A percentile compares a stretch with the other conserved stretches of the same genome.
Conservation (phyloP, 1,140 invertebrate genomes). For the Gerris buenoi region DNA sequence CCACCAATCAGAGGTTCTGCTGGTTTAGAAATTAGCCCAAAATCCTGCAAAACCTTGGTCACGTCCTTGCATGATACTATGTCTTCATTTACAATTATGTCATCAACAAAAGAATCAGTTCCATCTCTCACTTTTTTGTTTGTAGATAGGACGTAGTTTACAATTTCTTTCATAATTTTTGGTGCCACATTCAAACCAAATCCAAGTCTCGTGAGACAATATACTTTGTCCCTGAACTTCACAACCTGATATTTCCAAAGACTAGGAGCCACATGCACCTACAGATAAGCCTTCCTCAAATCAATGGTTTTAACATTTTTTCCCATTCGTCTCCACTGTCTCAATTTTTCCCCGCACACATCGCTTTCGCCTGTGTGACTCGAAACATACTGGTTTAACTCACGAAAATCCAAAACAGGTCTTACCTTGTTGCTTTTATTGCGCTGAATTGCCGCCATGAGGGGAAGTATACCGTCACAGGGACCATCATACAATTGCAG, state of each 20-base stretch:
- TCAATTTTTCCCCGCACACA: neutral
- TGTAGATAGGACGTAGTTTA: neutral
- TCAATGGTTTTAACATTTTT: neutral
- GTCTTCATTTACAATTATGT: neutral
- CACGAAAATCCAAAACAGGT: neutral
- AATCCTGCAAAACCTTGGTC: neutral
- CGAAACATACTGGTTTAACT: slow-evolving; percentile 1
- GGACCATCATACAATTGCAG: neutral
- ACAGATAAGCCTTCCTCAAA: neutral
- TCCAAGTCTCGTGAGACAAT: slow-evolving; percentile 6
- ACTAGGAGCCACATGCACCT: neutral
- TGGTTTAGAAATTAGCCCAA: neutral
- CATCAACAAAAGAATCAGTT: neutral
- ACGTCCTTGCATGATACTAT: neutral
- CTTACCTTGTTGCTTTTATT: slow-evolving; percentile 8
- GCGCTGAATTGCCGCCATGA: slow-evolving; percentile 1
- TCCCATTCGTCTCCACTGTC: neutral
- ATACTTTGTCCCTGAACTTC: slow-evolving; percentile 1
- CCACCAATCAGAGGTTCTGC: neutral
- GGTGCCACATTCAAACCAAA: slow-evolving; percentile 6
- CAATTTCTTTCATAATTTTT: slow-evolving; percentile 7
- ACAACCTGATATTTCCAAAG: slow-evolving; percentile 9
- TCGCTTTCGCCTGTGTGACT: neutral
- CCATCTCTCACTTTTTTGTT: neutral
- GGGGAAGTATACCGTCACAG: neutral